A percentile compares a stretch with the other conserved stretches of the same genome.
Evolutionary conservation across 2,888 invertebrate species (phyloP).

Genomic region (Parochlus steinenii): DNA sequence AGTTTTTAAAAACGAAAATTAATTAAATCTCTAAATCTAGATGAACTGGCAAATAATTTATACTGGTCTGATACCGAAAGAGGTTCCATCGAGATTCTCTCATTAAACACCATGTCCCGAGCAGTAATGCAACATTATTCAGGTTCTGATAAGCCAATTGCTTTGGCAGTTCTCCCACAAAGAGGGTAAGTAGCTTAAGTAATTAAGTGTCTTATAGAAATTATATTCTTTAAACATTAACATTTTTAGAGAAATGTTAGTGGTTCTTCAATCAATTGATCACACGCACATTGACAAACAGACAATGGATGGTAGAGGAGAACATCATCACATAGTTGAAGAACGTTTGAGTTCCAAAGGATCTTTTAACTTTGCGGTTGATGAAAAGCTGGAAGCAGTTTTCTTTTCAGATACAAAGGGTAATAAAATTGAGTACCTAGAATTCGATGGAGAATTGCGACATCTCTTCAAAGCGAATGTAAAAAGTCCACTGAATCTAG

Average conservation of each 20-base stretch:
- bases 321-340: slow-evolving; percentile 25
- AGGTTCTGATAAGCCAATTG: slow-evolving; percentile 43
- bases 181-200: slow-evolving; percentile 37
- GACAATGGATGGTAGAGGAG: slow-evolving; percentile 45
- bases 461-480: slow-evolving; percentile 31
- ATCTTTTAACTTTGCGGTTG: slow-evolving; percentile 30
- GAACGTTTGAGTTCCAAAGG: slow-evolving; percentile 24
- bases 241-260: slow-evolving; percentile 41
- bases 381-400: slow-evolving; percentile 37
- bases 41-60: slow-evolving; percentile 51
- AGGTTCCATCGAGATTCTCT: slow-evolving; percentile 47
- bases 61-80: slow-evolving; percentile 53
- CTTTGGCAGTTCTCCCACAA: slow-evolving; percentile 49
- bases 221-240: neutral
- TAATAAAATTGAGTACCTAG: slow-evolving; percentile 46
- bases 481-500: slow-evolving; percentile 37
- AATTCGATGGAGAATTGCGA: slow-evolving; percentile 38
- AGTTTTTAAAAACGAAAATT: neutral
- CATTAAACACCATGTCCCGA: slow-evolving; percentile 38
- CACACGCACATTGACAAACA: slow-evolving; percentile 47
- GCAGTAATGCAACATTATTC: slow-evolving; percentile 41
- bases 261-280: slow-evolving; percentile 35
- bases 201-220: slow-evolving; percentile 4
- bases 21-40: slow-evolving; percentile 26
- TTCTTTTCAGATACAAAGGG: slow-evolving; percentile 50